A percentile compares a stretch with the other conserved stretches of the same genome.
Evolutionary conservation across 2,113 vertebrate genomes (phyloP).

Genomic region (Eolophus roseicapilla): DNA sequence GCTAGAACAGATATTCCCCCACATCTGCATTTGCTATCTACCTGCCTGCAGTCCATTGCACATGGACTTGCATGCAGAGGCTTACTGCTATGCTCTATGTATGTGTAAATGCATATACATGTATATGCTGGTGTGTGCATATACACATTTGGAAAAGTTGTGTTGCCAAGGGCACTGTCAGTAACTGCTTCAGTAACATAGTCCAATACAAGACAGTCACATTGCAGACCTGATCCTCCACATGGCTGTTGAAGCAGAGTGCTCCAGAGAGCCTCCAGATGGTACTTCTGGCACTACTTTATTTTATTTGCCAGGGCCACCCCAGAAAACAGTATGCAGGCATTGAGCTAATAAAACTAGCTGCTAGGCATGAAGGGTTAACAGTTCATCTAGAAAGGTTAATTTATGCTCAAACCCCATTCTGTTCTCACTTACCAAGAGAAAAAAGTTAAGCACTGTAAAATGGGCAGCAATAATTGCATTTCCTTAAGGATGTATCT

Average conservation of each 20-base stretch:
- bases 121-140: no score
- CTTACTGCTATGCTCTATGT: fast-evolving
- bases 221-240: neutral
- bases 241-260: neutral
- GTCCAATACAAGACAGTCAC: neutral
- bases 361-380: conserved; percentile 42
- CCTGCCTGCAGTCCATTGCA: neutral
- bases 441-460: conserved; percentile 49
- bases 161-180: neutral
- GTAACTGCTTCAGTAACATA: neutral
- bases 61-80: neutral
- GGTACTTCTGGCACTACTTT: neutral
- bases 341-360: neutral
- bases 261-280: neutral
- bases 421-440: conserved; percentile 50
- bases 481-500: conserved; percentile 69
- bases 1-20: neutral
- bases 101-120: fast-evolving
- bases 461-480: conserved; percentile 69
- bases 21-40: neutral
- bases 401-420: conserved; percentile 38
- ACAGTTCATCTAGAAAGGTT: conserved; percentile 19
- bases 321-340: conserved; percentile 4
- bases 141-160: fast-evolving
- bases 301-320: neutral